Conservation (phyloP, 2,797 vertebrate species). For the Melanotaenia boesemani region DNA sequence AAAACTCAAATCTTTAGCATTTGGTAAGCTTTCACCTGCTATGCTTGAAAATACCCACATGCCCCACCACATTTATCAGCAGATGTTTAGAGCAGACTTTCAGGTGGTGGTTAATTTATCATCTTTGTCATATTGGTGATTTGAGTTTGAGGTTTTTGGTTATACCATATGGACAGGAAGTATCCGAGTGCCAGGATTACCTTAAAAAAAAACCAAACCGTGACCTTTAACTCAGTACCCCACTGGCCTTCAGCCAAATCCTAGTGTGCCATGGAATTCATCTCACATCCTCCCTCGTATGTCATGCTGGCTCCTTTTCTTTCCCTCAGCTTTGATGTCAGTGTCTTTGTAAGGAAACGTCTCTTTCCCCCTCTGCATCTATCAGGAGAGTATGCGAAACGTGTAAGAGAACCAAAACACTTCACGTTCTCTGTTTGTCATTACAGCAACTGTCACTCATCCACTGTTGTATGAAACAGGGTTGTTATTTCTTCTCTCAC, state of each 20-base stretch:
- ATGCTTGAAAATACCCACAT: neutral
- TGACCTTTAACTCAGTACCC: slow-evolving; percentile 58
- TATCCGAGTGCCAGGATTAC: slow-evolving; percentile 38
- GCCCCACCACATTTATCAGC: slow-evolving; percentile 3
- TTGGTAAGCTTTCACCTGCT: neutral
- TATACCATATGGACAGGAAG: slow-evolving; percentile 24
- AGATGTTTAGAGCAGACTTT: slow-evolving; percentile 9
- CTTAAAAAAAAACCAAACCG: slow-evolving; percentile 34
- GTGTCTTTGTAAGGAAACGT: slow-evolving; percentile 63
- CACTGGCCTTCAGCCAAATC: slow-evolving; percentile 70
- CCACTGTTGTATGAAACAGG: slow-evolving; percentile 28
- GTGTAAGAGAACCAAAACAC: slow-evolving; percentile 39
- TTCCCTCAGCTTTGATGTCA: slow-evolving; percentile 71
- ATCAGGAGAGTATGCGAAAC: slow-evolving; percentile 62
- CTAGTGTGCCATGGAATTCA: slow-evolving; percentile 72
- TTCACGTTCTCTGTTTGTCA: slow-evolving; percentile 62
- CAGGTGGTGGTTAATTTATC: slow-evolving; percentile 11
- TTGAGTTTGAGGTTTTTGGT: slow-evolving; percentile 27
- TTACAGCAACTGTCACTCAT: slow-evolving; percentile 72
- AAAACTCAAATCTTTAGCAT: neutral
- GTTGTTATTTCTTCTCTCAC: slow-evolving; percentile 71
- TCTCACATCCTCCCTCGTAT: slow-evolving; percentile 66
- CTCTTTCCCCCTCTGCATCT: slow-evolving; percentile 51
- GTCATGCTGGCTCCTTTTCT: slow-evolving; percentile 73
- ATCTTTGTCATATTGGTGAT: slow-evolving; percentile 40